Evolutionary conservation across 2,797 vertebrate genomes (phyloP).

Genomic region (Macrochelys suwanniensis): DNA sequence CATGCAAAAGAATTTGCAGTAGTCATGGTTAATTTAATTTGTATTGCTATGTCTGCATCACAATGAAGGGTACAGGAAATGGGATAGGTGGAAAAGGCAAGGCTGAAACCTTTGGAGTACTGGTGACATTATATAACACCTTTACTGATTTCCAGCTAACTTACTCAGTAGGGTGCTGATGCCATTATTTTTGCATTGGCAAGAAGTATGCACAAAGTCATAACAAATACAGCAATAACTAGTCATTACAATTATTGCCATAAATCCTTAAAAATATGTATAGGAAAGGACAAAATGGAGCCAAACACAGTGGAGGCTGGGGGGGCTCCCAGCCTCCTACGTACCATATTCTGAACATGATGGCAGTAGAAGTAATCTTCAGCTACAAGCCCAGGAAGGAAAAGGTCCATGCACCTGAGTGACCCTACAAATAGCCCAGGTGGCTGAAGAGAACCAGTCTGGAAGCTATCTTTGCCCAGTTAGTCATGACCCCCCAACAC

Average conservation of each 20-base stretch:
- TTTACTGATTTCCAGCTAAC: background rate
- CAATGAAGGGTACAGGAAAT: background rate
- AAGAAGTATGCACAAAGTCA: background rate
- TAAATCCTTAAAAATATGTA: background rate
- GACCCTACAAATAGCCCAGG: background rate
- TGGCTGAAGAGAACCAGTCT: background rate
- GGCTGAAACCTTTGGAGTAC: background rate
- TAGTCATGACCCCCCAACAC: rapidly evolving
- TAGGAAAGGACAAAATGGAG: background rate
- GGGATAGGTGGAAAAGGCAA: background rate
- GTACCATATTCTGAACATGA: rapidly evolving
- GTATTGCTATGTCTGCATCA: background rate
- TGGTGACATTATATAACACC: background rate
- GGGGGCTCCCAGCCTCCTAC: rapidly evolving
- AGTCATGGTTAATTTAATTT: background rate
- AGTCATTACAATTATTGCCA: background rate
- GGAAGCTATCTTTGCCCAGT: background rate
- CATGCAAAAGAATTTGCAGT: background rate
- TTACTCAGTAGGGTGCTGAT: background rate
- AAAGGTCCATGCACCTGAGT: rapidly evolving
- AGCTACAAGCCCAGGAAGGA: rapidly evolving
- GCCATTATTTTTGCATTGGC: background rate
- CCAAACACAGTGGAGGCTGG: background rate
- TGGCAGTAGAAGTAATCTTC: rapidly evolving
- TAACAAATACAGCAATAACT: background rate